A percentile compares a stretch with the other conserved stretches of the same genome.
phyloP scores from a whole-genome alignment of 2,113 vertebrate genomes.

The Sander vitreus region DNA sequence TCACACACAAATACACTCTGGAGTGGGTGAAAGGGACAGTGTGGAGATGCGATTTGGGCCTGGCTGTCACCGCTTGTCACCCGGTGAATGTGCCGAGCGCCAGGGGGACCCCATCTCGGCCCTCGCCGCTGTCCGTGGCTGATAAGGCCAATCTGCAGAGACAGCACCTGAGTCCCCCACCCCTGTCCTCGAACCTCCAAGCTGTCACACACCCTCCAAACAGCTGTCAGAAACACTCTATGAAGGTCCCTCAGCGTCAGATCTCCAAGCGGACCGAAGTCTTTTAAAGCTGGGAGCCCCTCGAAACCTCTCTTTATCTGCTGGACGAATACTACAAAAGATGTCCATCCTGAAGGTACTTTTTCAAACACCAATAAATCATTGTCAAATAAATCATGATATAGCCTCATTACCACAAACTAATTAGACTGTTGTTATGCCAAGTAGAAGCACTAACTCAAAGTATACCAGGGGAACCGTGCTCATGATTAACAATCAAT shows the following conservation, averaged over 20 bases:
- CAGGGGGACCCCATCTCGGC: slow-evolving; percentile 35
- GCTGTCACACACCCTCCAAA: slow-evolving; percentile 63
- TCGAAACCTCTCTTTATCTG: slow-evolving; percentile 54
- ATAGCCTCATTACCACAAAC: slow-evolving; percentile 38
- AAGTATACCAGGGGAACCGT: background rate
- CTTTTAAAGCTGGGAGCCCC: background rate
- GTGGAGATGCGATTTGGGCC: slow-evolving; percentile 68
- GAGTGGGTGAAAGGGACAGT: slow-evolving; percentile 37
- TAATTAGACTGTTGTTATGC: slow-evolving; percentile 24
- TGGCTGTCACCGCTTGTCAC: slow-evolving; percentile 71
- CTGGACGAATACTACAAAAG: slow-evolving; percentile 28
- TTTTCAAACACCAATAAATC: slow-evolving; percentile 50
- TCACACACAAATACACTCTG: slow-evolving; percentile 6
- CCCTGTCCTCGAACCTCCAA: slow-evolving; percentile 33
- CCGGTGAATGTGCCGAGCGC: slow-evolving; percentile 45
- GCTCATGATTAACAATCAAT: background rate
- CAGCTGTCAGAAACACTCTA: slow-evolving; percentile 67
- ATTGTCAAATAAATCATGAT: slow-evolving; percentile 38
- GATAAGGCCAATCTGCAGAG: slow-evolving; percentile 77
- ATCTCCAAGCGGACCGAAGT: slow-evolving; percentile 15
- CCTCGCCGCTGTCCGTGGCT: slow-evolving; percentile 58
- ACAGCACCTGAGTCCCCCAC: slow-evolving; percentile 70
- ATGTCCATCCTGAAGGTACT: slow-evolving; percentile 9
- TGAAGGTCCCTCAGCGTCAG: slow-evolving; percentile 36
- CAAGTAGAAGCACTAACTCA: background rate